Conservation (phyloP, 1,140 invertebrate species). For the Caenorhabditis brenneri region DNA sequence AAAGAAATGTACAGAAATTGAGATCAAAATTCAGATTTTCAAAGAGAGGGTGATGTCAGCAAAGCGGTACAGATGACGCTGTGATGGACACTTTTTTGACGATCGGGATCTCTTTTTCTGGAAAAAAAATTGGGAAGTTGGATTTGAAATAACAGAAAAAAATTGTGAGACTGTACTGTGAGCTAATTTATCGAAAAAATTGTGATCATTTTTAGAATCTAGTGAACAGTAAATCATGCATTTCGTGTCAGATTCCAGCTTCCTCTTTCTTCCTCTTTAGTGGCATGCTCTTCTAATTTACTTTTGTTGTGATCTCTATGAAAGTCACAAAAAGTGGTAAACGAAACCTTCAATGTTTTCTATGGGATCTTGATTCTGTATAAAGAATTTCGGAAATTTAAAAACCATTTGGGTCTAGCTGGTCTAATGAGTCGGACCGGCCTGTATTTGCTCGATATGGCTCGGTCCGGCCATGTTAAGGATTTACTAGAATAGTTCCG, state of each 20-base stretch:
- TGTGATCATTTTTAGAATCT: no score
- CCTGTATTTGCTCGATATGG: no score
- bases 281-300: background rate
- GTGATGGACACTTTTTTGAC: slow-evolving; percentile 45
- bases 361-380: background rate
- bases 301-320: background rate
- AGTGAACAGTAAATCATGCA: no score
- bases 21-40: slow-evolving; percentile 8
- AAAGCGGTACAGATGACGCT: background rate
- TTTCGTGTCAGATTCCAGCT: no score
- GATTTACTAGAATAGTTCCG: no score
- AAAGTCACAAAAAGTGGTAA: no score
- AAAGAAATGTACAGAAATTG: slow-evolving; percentile 29
- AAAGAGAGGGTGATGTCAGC: background rate
- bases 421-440: no score
- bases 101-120: slow-evolving; percentile 34
- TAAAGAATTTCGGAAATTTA: background rate
- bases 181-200: no score
- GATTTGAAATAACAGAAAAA: background rate
- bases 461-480: no score
- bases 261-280: no score
- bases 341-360: background rate
- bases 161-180: no score
- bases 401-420: background rate
- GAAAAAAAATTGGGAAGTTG: background rate